Conservation (phyloP, 2,113 vertebrate genomes). For the Odocoileus hemionus region DNA sequence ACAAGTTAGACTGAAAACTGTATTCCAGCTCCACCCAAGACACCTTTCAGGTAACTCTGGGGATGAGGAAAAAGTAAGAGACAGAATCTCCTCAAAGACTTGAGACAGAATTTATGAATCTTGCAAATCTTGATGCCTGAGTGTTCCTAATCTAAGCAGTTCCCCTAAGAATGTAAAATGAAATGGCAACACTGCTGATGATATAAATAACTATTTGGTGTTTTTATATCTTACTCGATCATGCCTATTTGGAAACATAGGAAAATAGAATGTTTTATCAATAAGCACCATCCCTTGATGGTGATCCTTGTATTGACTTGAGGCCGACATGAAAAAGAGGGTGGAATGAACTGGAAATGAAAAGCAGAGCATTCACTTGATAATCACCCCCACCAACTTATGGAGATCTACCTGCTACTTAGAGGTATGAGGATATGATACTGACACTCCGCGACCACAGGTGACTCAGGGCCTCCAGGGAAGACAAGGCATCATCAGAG, state of each 20-base stretch:
- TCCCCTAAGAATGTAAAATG: background rate
- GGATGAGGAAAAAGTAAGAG: background rate
- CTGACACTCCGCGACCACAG: rapidly evolving
- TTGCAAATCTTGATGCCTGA: background rate
- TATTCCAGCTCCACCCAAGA: background rate
- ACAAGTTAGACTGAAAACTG: background rate
- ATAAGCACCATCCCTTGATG: background rate
- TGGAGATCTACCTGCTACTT: background rate
- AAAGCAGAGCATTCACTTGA: background rate
- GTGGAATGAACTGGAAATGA: background rate
- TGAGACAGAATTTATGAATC: background rate
- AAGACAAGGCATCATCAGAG: background rate
- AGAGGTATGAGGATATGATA: background rate
- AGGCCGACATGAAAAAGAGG: background rate
- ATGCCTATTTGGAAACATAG: background rate
- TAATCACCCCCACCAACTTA: background rate
- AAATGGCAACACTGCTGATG: background rate
- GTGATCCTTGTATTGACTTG: background rate
- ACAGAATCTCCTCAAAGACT: background rate
- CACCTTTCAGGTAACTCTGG: background rate
- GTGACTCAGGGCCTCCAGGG: background rate
- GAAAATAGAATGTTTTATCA: background rate
- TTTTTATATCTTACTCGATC: background rate
- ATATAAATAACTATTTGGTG: background rate
- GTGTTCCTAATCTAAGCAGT: background rate